Evolutionary conservation across 2,113 vertebrate genomes (phyloP), one percentile per base, ranked within the genome.

Genomic region (Microcebus lehilahytsara): DNA sequence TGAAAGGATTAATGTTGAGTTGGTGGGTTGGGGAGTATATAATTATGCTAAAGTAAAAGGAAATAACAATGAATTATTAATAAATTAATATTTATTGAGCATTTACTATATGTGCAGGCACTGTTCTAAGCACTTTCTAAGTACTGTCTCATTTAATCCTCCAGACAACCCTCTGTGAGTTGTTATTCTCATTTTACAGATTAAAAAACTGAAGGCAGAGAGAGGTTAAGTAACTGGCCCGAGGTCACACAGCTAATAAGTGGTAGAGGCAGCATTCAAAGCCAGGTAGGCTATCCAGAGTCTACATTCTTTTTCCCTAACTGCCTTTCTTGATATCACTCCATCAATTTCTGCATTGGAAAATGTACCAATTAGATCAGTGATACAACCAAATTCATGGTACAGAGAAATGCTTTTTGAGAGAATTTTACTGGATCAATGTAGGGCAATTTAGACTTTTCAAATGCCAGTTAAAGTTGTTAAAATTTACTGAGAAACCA

Each of bases 401-500:
- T 78, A 5, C 56, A 89, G 16, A 89, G 66, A 95, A 96, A 62
- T 75, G 17, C 49, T 85, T 92, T 80, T 14, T 13, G 37, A 13
- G 74, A 9, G 4, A 20, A 37, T 84, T 91, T 93, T 84, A 34
- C 80, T 87, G 69, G 23, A 10, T 79, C 27, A 66, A 9, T 83
- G 8, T 16, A 69, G 20, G 66, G 11, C 17, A 67, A 51, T 79
- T 66, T 91, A 96, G 56, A 34, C 40, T 93, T 91, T 93, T 66
- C 81, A 91, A 51, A 66, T 74, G 62, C 53, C 37, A 91, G 5
- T 34, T 93, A 51, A 85, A 60, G n/a, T 89, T 69, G 74, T 40
- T 96, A 92, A 91, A 75, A 71, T 88, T 53, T 85, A 20, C 91
- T 66, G 40, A 95, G 53, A 87, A 78, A 34, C 34, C 42, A 78